Evolutionary conservation across 2,888 invertebrate genomes (phyloP), one percentile per base, ranked within the genome.

Genomic region (Oligia latruncula): DNA sequence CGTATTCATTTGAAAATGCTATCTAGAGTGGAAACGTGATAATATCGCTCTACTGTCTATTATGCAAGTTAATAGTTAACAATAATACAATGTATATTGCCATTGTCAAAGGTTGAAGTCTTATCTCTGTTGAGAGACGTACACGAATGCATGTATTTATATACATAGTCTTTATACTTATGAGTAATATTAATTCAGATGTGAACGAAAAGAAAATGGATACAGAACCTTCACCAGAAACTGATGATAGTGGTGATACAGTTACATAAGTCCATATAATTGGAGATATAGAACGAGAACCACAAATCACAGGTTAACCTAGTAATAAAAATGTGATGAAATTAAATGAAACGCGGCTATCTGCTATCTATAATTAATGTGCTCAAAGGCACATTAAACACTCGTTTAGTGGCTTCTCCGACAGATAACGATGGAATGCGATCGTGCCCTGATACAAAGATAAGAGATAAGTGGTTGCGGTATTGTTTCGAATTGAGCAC

Each of bases 401-500:
- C 90, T 92, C 92, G 92, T 92, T 93, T 92, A 90, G 91, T 90
- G 90, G 90, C 90, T 91, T 91, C 92, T 90, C 91, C 89, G 85
- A n/a, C 77, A 94, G 95, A 95, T 95, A 95, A 93, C 91, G 89
- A 90, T 89, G 96, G 95, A 94, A 96, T 95, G 95, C 92, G 95
- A 95, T 95, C 91, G 90, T 89, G 89, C 90, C 78, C 88, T 92
- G 95, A 95, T 95, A 95, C 89, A 78, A 78, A 93, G 95, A 96
- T 96, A 96, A 94, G 90, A 92, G 91, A 92, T 93, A 93, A 94
- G 93, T 93, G 93, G 90, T 87, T 89, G 89, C 91, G 91, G 92
- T 95, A 95, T 95, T 93, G 94, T 93, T 93, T 92, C 90, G 92
- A 94, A 94, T 95, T 92, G 93, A 93, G 93, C 92, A 93, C 93